A percentile compares a stretch with the other conserved stretches of the same genome.
Conservation (phyloP, 2,888 invertebrate species). For the Hirtodrosophila histrioides region DNA sequence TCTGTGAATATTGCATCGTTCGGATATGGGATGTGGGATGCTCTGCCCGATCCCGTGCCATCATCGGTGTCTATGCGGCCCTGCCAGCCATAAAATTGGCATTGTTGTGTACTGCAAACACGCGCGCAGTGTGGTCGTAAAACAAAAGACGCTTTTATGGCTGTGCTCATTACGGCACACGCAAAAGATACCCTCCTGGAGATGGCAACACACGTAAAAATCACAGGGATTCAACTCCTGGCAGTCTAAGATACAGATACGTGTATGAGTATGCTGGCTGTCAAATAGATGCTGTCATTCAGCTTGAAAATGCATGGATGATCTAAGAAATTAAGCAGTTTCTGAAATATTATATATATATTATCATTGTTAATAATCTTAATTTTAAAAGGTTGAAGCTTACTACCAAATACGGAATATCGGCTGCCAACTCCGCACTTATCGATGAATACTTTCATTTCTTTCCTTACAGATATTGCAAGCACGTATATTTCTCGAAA, state of each 20-base stretch:
- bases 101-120: conserved; percentile 76
- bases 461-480: too few relatives aligned
- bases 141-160: conserved; percentile 82
- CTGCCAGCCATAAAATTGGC: conserved; percentile 68
- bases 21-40: conserved; percentile 26
- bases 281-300: neutral
- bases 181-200: conserved; percentile 48
- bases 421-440: too few relatives aligned
- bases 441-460: too few relatives aligned
- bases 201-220: neutral
- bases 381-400: too few relatives aligned
- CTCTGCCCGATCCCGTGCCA: conserved; percentile 37
- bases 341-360: too few relatives aligned
- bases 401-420: too few relatives aligned
- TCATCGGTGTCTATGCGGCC: conserved; percentile 51
- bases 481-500: too few relatives aligned
- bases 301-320: too few relatives aligned
- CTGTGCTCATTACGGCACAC: conserved; percentile 73
- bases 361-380: too few relatives aligned
- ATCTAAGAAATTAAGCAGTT: too few relatives aligned
- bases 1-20: conserved; percentile 1
- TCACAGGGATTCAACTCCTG: conserved; percentile 13
- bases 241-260: conserved; percentile 20
- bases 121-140: conserved; percentile 81
- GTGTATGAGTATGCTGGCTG: neutral